phyloP scores from a whole-genome alignment of 2,797 vertebrate species.

The Fundulus diaphanus region DNA sequence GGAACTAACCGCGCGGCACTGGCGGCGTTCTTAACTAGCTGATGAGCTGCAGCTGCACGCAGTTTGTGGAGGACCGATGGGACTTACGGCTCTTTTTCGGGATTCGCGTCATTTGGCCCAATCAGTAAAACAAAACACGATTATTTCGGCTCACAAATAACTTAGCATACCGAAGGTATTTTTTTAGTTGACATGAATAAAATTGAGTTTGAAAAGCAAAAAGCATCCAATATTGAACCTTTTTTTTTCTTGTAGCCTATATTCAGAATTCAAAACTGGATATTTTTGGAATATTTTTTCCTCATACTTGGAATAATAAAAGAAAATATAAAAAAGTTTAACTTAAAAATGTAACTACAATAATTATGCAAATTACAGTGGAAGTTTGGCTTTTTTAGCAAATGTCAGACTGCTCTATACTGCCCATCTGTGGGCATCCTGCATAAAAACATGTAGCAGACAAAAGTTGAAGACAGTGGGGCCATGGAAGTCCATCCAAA shows the following conservation, averaged over 20 bases:
- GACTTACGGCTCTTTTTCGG: neutral
- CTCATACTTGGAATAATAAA: no score
- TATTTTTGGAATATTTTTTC: no score
- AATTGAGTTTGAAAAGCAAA: no score
- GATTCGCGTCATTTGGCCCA: neutral
- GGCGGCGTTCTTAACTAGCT: constrained; percentile 24
- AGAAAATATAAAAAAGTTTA: no score
- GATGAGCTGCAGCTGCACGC: constrained; percentile 64
- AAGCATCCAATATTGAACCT: neutral
- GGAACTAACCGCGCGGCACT: no score
- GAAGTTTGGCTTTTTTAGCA: neutral
- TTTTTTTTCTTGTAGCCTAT: neutral
- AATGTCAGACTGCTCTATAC: neutral
- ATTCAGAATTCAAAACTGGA: no score
- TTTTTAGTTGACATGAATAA: no score
- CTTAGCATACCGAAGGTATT: neutral
- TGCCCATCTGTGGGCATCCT: neutral
- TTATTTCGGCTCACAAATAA: neutral
- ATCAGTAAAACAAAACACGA: neutral
- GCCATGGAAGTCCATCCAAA: neutral
- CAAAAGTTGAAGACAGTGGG: neutral
- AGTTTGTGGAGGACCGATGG: no score
- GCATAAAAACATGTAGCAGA: neutral
- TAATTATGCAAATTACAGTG: neutral
- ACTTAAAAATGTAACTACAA: neutral